Conservation (phyloP, 1,140 invertebrate genomes). For the Zaprionus africanus region DNA sequence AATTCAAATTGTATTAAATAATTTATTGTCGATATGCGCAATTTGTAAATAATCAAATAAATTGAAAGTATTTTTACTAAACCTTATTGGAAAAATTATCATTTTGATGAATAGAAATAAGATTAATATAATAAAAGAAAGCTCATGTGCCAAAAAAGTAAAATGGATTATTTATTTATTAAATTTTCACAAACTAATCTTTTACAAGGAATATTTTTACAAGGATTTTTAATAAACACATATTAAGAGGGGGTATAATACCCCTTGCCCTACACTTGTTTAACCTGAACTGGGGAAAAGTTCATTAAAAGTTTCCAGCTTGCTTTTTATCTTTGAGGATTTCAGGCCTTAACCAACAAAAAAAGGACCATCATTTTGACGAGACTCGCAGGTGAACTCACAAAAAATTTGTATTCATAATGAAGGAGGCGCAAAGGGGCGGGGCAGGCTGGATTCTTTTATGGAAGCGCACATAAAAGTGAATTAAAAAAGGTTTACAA, state of each 20-base stretch:
- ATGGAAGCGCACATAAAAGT: conserved; percentile 24
- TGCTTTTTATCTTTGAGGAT: not conserved
- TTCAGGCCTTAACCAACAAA: not conserved
- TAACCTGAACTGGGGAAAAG: not conserved
- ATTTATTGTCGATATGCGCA: not conserved
- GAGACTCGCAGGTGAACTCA: not conserved
- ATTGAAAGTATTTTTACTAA: no score
- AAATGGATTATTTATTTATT: no score
- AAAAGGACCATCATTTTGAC: conserved; percentile 12
- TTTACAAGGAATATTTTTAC: no score
- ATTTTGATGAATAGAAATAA: no score
- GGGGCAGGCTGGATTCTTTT: conserved; percentile 2
- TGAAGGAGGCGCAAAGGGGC: conserved; percentile 1
- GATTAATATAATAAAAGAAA: no score
- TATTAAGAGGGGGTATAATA: no score
- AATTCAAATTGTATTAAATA: no score
- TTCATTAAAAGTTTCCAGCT: conserved; percentile 8
- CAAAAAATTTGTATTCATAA: conserved; percentile 27
- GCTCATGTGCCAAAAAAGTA: no score
- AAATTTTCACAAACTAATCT: no score
- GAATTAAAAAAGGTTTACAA: conserved; percentile 66
- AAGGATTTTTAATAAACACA: no score
- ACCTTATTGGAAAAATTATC: no score
- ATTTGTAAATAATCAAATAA: no score
- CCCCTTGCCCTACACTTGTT: not conserved